phyloP scores from a whole-genome alignment of 2,888 invertebrate species.

The Sinodicranocentrus sp. region DNA sequence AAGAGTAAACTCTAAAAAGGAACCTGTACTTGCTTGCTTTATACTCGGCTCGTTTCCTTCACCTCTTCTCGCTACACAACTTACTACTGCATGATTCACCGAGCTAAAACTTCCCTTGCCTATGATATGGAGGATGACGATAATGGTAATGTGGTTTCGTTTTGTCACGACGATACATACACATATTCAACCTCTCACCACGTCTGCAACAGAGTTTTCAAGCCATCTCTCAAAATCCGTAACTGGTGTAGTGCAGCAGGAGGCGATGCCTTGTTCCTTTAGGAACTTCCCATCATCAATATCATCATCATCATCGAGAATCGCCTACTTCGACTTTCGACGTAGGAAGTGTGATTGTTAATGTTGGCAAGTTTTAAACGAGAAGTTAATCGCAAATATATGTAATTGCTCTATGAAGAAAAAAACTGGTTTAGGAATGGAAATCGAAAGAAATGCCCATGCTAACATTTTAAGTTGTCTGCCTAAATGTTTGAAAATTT shows the following conservation, averaged over 20 bases:
- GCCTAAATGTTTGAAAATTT: no score
- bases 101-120: neutral
- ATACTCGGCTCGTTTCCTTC: conserved; percentile 57
- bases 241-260: neutral
- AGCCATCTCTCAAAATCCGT: conserved; percentile 14
- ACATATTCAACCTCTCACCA: neutral
- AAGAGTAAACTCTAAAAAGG: neutral
- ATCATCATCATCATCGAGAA: conserved; percentile 11
- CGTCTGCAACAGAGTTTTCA: neutral
- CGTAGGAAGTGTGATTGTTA: no score
- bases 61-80: conserved; percentile 39
- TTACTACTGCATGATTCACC: neutral
- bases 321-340: no score
- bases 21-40: conserved; percentile 49
- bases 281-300: conserved; percentile 18
- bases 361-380: no score
- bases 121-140: neutral
- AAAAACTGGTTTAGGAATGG: no score
- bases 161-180: conserved; percentile 44
- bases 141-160: conserved; percentile 61
- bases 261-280: conserved; percentile 3
- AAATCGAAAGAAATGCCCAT: no score
- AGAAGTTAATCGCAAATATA: no score
- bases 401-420: no score
- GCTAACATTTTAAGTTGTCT: no score